Evolutionary conservation across 2,888 invertebrate species (phyloP).

Genomic region (Acholoe squamosa): DNA sequence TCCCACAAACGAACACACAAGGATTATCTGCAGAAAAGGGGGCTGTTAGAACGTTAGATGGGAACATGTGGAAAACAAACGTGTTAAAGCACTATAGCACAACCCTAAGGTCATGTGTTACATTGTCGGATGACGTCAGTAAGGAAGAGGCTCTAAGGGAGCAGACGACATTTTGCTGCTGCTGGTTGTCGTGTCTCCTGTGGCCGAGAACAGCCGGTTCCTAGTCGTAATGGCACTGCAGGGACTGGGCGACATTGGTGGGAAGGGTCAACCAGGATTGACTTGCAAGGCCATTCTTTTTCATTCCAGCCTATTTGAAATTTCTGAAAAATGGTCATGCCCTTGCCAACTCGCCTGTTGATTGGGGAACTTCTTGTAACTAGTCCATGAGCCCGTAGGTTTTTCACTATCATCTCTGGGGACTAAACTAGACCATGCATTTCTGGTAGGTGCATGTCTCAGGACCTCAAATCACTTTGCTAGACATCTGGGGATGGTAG

Average conservation of each 20-base stretch:
- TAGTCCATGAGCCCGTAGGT: too few relatives aligned
- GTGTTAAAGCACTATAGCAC: not conserved
- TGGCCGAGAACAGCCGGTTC: conserved; percentile 12
- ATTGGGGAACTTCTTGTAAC: not conserved
- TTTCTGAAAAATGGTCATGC: not conserved
- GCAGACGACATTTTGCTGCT: not conserved
- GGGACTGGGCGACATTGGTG: not conserved
- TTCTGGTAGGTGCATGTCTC: too few relatives aligned
- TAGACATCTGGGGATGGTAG: too few relatives aligned
- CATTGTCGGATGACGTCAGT: not conserved
- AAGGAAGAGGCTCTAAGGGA: not conserved
- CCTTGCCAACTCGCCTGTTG: not conserved
- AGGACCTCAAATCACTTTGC: too few relatives aligned
- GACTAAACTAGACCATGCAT: too few relatives aligned
- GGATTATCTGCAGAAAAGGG: too few relatives aligned
- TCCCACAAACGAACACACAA: too few relatives aligned
- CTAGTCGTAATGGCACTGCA: not conserved
- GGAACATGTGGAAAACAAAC: too few relatives aligned
- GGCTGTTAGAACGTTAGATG: too few relatives aligned
- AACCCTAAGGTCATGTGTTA: not conserved
- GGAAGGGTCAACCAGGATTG: conserved; percentile 12
- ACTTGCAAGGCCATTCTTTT: not conserved
- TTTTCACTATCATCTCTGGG: too few relatives aligned
- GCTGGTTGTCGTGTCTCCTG: not conserved
- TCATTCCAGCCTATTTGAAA: conserved; percentile 1